Evolutionary conservation across 2,113 vertebrate species (phyloP).

Genomic region (Gasterosteus nipponicus): DNA sequence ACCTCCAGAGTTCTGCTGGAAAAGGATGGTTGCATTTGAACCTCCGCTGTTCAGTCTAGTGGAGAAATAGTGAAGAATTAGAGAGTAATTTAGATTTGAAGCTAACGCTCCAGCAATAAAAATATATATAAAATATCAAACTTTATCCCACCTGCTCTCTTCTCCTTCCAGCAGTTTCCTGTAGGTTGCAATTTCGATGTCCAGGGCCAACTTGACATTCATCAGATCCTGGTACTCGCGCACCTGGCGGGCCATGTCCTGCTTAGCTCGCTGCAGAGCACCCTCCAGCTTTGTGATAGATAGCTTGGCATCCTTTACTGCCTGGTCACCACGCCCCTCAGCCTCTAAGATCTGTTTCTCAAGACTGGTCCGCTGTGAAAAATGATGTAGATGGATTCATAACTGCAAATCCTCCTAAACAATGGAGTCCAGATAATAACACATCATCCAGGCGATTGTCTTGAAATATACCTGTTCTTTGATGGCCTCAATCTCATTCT

Average conservation of each 20-base stretch:
- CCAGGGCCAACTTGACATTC: slow-evolving; percentile 91
- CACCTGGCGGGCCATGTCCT: slow-evolving; percentile 90
- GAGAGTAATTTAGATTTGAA: slow-evolving; percentile 6
- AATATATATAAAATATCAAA: background rate
- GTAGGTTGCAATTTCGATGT: slow-evolving; percentile 94
- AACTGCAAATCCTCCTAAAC: background rate
- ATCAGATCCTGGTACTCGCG: slow-evolving; percentile 93
- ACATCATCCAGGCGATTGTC: background rate
- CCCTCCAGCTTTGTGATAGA: slow-evolving; percentile 88
- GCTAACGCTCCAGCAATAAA: background rate
- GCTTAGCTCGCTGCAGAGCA: slow-evolving; percentile 88
- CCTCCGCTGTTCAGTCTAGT: slow-evolving; percentile 72
- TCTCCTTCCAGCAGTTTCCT: slow-evolving; percentile 92
- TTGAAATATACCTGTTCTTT: slow-evolving; percentile 87
- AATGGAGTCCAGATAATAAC: background rate
- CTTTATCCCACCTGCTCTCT: slow-evolving; percentile 84
- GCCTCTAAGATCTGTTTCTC: slow-evolving; percentile 88
- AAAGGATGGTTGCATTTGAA: slow-evolving; percentile 66
- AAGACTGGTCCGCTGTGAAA: slow-evolving; percentile 84
- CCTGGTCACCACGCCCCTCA: slow-evolving; percentile 88
- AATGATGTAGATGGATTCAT: background rate
- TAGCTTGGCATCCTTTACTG: slow-evolving; percentile 87
- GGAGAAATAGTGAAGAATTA: slow-evolving; percentile 22
- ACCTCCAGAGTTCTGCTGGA: slow-evolving; percentile 74
- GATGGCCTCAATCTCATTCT: slow-evolving; percentile 84